Percentiles rank a stretch among this genome's conserved stretches.
These are phyloP conservation scores for Copsychus sechellarum DNA, from an alignment of 2,113 vertebrate genomes.

Conservation along the genomic window DNA sequence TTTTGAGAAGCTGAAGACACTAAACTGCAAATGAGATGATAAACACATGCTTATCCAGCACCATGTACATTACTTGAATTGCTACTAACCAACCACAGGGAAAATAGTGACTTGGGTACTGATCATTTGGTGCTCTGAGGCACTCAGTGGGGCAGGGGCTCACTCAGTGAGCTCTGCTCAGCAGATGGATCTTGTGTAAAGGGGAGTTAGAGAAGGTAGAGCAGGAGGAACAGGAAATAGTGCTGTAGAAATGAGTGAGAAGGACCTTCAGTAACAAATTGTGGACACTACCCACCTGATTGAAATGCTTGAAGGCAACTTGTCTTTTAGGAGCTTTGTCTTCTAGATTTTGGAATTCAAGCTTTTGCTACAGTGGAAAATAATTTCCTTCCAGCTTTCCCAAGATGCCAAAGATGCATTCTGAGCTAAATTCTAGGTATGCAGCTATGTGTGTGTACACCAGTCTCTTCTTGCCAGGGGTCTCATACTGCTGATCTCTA, in stretches of 20 bases:
- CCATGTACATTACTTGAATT: not conserved
- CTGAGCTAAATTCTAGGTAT: not conserved
- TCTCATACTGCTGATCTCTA: not conserved
- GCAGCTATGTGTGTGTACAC: not conserved
- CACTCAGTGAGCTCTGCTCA: not conserved
- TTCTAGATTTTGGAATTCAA: not conserved
- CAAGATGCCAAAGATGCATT: slow-evolving; percentile 21
- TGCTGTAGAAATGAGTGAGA: not conserved
- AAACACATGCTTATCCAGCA: not conserved
- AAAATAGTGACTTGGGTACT: not conserved
- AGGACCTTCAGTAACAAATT: not conserved
- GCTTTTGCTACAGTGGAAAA: not conserved
- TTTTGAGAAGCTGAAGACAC: not conserved
- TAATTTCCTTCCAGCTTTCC: not conserved
- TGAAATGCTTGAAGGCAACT: not conserved
- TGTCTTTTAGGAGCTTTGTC: not conserved
- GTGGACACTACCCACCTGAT: not conserved
- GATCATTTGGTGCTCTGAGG: not conserved
- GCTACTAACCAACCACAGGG: not conserved
- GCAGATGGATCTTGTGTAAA: not conserved
- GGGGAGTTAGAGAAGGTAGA: not conserved
- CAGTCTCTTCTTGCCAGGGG: not conserved
- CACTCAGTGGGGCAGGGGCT: not conserved
- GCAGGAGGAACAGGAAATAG: not conserved
- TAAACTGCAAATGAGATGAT: not conserved